Conservation (phyloP, 2,888 invertebrate species). For the Amphimallon solstitiale region DNA sequence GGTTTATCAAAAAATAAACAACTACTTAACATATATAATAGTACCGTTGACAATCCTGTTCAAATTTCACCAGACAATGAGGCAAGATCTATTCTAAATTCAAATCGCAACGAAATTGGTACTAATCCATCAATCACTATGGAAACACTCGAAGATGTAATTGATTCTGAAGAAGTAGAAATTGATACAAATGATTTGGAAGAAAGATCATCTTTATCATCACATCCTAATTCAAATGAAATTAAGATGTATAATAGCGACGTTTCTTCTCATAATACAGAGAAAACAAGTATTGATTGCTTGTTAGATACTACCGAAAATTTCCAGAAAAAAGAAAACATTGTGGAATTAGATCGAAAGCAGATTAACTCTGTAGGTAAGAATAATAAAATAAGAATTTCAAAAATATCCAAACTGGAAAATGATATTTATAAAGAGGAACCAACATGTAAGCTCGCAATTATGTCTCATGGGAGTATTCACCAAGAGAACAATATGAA, state of each 20-base stretch:
- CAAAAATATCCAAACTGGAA: no score
- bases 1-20: background rate
- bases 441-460: no score
- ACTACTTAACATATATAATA: slow-evolving; percentile 11
- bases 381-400: no score
- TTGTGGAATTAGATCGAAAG: no score
- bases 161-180: slow-evolving; percentile 26
- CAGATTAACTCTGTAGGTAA: no score
- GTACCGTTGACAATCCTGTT: background rate
- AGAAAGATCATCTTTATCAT: slow-evolving; percentile 1
- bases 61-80: background rate
- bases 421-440: no score
- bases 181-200: slow-evolving; percentile 18
- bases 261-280: background rate
- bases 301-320: no score
- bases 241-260: background rate
- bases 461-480: no score
- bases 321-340: no score
- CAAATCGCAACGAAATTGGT: background rate
- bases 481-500: no score
- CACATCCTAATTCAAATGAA: background rate
- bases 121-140: slow-evolving; percentile 4
- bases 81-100: background rate
- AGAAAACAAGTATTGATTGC: background rate
- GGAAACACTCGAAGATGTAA: slow-evolving; percentile 1